phyloP scores from a whole-genome alignment of 2,113 vertebrate genomes.

The Conger conger region DNA sequence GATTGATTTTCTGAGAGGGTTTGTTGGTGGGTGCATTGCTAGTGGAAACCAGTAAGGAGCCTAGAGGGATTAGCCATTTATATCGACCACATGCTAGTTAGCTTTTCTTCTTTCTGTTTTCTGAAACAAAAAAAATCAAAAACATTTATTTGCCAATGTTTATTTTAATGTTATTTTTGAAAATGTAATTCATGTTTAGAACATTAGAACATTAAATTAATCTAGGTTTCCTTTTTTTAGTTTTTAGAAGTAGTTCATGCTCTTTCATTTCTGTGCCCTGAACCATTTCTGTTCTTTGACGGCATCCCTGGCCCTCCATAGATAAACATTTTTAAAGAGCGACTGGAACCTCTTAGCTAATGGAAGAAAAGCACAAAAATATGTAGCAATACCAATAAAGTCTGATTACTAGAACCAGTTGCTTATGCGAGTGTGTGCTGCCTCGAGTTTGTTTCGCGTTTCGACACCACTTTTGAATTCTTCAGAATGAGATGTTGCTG shows the following conservation, averaged over 20 bases:
- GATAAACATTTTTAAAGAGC: not conserved
- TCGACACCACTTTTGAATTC: not conserved
- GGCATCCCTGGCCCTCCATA: not conserved
- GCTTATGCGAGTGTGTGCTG: not conserved
- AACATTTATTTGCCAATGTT: not conserved
- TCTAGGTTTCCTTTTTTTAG: not conserved
- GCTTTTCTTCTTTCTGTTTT: not conserved
- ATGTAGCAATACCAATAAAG: not conserved
- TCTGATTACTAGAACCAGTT: not conserved
- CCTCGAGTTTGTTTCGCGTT: not conserved
- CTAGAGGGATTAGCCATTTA: not conserved
- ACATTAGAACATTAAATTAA: not conserved
- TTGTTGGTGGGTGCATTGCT: not conserved
- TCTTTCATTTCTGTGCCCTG: not conserved
- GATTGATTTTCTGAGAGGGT: not conserved
- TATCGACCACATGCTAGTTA: not conserved
- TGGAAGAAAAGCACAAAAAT: not conserved
- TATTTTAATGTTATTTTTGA: not conserved
- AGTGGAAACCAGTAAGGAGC: not conserved
- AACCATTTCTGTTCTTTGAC: not conserved
- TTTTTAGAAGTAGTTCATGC: not conserved
- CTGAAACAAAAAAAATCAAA: not conserved
- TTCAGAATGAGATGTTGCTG: constrained; percentile 3
- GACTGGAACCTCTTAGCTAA: not conserved
- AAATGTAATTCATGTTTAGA: not conserved